Conservation (phyloP, 2,888 invertebrate species). For the Acleris holmiana region DNA sequence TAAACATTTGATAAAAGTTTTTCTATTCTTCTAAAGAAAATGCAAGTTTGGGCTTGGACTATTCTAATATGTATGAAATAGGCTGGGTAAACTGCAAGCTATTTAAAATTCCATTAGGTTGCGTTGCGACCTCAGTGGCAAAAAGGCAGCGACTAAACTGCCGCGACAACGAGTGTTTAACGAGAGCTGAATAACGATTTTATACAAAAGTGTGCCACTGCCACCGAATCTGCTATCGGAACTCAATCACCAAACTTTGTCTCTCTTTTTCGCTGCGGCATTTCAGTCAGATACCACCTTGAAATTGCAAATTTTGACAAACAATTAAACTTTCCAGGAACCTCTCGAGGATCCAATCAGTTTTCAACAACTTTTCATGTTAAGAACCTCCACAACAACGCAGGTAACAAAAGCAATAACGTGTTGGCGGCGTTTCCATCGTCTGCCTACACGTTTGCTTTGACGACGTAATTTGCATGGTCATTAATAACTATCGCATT, state of each 20-base stretch:
- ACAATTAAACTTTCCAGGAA: neutral
- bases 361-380: neutral
- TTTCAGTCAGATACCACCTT: constrained; percentile 4
- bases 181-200: constrained; percentile 36
- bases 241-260: constrained; percentile 23
- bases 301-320: neutral
- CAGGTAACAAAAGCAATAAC: constrained; percentile 8
- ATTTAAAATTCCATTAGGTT: constrained; percentile 38
- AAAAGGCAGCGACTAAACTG: constrained; percentile 32
- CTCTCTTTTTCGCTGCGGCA: neutral
- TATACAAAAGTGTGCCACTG: constrained; percentile 30
- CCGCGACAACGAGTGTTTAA: constrained; percentile 32
- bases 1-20: no score
- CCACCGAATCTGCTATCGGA: constrained; percentile 27
- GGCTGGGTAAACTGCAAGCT: constrained; percentile 33
- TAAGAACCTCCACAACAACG: constrained; percentile 15
- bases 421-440: constrained; percentile 21
- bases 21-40: no score
- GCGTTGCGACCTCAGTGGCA: constrained; percentile 34
- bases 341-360: neutral
- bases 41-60: constrained; percentile 46
- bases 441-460: constrained; percentile 11
- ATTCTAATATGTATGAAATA: constrained; percentile 42
- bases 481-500: constrained; percentile 45
- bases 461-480: constrained; percentile 50